Evolutionary conservation across 2,797 vertebrate species (phyloP).

Genomic region (Bradypodion ventrale): DNA sequence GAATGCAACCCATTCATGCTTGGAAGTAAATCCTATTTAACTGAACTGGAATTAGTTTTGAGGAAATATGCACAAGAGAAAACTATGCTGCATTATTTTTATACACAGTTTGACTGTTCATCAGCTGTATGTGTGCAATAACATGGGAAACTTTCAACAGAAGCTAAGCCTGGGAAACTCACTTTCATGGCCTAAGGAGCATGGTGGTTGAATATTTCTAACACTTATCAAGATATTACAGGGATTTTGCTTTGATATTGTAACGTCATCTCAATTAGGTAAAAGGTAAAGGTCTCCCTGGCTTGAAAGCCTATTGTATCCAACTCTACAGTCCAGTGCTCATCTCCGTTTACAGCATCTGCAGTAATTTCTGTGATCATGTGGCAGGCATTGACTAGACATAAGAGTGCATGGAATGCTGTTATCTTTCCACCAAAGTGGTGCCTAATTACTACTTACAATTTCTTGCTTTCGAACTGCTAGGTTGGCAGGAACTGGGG

Average conservation of each 20-base stretch:
- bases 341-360: too few species aligned
- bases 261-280: background rate
- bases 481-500: too few species aligned
- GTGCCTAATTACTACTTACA: too few species aligned
- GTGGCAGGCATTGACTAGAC: too few species aligned
- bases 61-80: background rate
- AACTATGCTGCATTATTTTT: background rate
- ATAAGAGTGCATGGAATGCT: too few species aligned
- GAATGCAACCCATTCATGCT: too few species aligned
- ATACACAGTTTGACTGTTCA: background rate
- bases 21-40: background rate
- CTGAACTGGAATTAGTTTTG: background rate
- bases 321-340: too few species aligned
- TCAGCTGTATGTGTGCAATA: background rate
- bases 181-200: background rate
- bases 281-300: too few species aligned
- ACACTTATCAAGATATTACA: conserved; percentile 11
- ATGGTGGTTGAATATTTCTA: background rate
- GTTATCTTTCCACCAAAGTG: too few species aligned
- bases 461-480: too few species aligned
- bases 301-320: too few species aligned
- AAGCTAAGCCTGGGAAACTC: background rate
- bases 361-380: too few species aligned
- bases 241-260: conserved; percentile 12
- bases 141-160: background rate